Evolutionary conservation across 2,888 invertebrate genomes (phyloP).

Genomic region (Sympetrum striolatum): DNA sequence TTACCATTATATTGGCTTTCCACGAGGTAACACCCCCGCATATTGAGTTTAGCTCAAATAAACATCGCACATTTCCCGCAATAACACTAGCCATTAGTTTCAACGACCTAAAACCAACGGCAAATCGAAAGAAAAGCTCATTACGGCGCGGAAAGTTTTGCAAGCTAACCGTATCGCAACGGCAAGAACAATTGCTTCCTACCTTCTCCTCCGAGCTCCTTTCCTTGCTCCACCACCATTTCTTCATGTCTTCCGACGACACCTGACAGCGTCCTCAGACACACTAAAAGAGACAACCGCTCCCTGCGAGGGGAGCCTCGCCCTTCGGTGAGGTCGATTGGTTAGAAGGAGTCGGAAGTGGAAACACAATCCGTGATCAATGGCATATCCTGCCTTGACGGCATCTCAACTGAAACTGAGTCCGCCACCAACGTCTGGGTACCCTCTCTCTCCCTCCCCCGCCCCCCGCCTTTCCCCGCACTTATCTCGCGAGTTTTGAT

Average conservation of each 20-base stretch:
- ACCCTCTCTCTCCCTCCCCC: not conserved
- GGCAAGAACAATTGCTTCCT: not conserved
- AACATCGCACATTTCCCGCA: too few species aligned
- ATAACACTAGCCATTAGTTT: too few species aligned
- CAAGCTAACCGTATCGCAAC: too few species aligned
- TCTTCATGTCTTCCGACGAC: constrained; percentile 10
- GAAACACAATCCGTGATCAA: constrained; percentile 21
- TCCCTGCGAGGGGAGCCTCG: not conserved
- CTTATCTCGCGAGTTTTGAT: not conserved
- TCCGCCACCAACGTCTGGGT: not conserved
- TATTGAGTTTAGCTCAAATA: too few species aligned
- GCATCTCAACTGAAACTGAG: constrained; percentile 33
- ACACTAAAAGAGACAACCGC: not conserved
- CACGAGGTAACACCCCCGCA: too few species aligned
- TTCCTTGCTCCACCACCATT: constrained; percentile 36
- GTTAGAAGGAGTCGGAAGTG: not conserved
- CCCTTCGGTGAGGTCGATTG: not conserved
- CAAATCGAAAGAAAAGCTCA: too few species aligned
- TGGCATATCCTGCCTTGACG: not conserved
- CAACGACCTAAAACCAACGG: too few species aligned
- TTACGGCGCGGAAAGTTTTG: too few species aligned
- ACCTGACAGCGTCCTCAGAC: not conserved
- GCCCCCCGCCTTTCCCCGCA: not conserved
- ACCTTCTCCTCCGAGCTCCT: constrained; percentile 19
- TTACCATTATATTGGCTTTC: too few species aligned